These are phyloP conservation scores for Carabus problematicus DNA, from an alignment of 2,888 invertebrate species.

Conservation along the genomic window DNA sequence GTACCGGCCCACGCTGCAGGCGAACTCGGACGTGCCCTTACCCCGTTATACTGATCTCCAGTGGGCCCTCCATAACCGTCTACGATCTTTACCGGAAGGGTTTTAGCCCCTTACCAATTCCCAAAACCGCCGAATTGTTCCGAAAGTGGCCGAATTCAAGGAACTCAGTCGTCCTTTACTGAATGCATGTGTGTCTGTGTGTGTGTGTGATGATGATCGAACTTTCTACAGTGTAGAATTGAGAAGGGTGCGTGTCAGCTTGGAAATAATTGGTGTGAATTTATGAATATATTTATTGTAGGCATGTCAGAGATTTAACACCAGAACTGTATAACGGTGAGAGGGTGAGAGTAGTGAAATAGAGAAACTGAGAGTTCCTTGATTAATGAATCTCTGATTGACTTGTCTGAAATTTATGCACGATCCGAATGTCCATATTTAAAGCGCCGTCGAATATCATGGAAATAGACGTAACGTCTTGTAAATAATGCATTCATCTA, in stretches of 20 bases:
- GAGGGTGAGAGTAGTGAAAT: no score
- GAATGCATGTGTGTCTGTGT: not conserved
- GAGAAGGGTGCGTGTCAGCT: constrained; percentile 16
- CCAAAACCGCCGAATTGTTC: constrained; percentile 17
- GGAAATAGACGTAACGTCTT: no score
- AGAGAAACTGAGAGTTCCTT: no score
- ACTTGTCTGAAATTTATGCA: no score
- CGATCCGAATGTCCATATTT: no score
- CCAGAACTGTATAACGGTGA: no score
- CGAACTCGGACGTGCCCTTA: constrained; percentile 36
- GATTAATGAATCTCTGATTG: no score
- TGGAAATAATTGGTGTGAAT: constrained; percentile 28
- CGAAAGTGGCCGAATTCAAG: constrained; percentile 12
- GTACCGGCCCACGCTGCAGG: constrained; percentile 6
- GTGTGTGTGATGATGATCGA: not conserved
- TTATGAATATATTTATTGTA: constrained; percentile 20
- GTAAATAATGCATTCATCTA: no score
- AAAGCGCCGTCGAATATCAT: no score
- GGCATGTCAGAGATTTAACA: no score
- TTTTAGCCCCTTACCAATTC: constrained; percentile 15
- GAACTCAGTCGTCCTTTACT: no score
- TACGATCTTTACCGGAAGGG: constrained; percentile 36
- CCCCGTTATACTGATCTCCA: constrained; percentile 39
- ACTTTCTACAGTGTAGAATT: not conserved
- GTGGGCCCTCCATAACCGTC: constrained; percentile 40